Evolutionary conservation across 2,888 invertebrate species (phyloP).

Genomic region (Metallyticus violacea): DNA sequence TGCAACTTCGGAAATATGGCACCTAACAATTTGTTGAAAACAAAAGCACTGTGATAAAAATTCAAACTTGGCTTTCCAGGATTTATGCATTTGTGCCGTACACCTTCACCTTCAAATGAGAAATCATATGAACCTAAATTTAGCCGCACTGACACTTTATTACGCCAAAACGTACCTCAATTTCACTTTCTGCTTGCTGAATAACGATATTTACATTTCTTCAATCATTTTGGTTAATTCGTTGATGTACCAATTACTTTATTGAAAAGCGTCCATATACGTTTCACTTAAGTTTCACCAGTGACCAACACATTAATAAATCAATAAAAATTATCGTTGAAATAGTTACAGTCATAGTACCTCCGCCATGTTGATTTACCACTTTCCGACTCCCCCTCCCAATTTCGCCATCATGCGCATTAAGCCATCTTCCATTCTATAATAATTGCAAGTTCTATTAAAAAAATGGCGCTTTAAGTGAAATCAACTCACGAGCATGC

Average conservation of each 20-base stretch:
- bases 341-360: not conserved
- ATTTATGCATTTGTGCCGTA: too few species aligned
- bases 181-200: not conserved
- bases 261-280: not conserved
- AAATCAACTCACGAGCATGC: too few species aligned
- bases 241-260: not conserved
- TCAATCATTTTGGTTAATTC: not conserved
- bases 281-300: not conserved
- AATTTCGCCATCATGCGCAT: constrained; percentile 1
- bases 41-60: too few species aligned
- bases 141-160: not conserved
- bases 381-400: not conserved
- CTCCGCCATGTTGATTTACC: constrained; percentile 11
- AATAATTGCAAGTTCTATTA: not conserved
- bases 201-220: not conserved
- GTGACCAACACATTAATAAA: not conserved
- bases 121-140: not conserved
- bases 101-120: too few species aligned
- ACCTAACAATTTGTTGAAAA: too few species aligned
- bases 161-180: not conserved
- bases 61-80: too few species aligned
- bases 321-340: constrained; percentile 9
- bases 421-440: not conserved
- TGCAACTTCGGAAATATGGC: too few species aligned
- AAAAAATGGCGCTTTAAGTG: not conserved